phyloP scores from a whole-genome alignment of 2,113 vertebrate genomes.

The Lampris incognitus region DNA sequence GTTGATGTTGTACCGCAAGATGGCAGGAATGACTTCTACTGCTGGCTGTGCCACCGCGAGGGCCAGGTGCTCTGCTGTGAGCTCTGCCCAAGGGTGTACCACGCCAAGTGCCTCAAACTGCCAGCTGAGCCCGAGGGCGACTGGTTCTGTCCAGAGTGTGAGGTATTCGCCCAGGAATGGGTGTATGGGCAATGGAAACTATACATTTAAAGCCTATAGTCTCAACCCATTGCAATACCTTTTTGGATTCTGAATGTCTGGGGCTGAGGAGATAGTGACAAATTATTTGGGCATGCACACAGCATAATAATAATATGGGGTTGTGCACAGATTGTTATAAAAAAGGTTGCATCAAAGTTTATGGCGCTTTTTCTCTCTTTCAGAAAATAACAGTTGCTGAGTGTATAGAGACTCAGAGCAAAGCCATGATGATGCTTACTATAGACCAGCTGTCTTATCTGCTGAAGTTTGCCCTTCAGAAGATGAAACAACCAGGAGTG shows the following conservation, averaged over 20 bases:
- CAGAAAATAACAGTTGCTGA: conserved; percentile 99
- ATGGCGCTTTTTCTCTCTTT: conserved; percentile 62
- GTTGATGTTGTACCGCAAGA: conserved; percentile 99
- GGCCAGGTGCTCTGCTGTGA: conserved; percentile 99
- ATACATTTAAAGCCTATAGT: conserved; percentile 7
- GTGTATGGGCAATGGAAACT: conserved; percentile 7
- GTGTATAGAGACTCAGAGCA: conserved; percentile 99
- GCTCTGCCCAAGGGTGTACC: conserved; percentile 99
- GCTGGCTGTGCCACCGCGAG: conserved; percentile 99
- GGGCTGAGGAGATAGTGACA: neutral
- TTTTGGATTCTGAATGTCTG: conserved; percentile 7
- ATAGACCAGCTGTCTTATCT: conserved; percentile 97
- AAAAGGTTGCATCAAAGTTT: conserved; percentile 2
- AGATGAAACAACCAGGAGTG: conserved; percentile 99
- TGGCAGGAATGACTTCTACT: conserved; percentile 99
- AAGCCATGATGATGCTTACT: conserved; percentile 99
- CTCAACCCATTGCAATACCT: neutral
- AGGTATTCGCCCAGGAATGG: conserved; percentile 92
- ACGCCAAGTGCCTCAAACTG: conserved; percentile 99
- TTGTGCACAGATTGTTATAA: neutral
- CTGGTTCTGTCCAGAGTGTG: conserved; percentile 99
- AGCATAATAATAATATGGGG: neutral
- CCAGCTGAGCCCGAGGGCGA: conserved; percentile 99
- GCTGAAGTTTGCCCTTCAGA: conserved; percentile 99
- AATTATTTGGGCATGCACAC: neutral